A percentile compares a stretch with the other conserved stretches of the same genome.
phyloP scores from a whole-genome alignment of 2,888 invertebrate genomes.

The Acronicta aceris region DNA sequence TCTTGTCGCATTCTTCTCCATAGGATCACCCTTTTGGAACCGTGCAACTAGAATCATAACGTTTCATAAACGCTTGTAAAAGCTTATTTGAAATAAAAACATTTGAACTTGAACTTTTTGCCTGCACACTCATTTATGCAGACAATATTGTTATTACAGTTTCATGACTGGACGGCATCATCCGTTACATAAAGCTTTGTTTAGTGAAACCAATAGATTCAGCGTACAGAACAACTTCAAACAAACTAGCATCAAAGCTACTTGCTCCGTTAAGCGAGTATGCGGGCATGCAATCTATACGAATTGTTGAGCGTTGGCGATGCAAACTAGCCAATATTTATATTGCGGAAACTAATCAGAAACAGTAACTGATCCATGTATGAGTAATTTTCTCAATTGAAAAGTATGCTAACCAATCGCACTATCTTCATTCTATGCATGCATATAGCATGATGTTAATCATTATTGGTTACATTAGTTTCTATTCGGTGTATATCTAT shows the following conservation, averaged over 20 bases:
- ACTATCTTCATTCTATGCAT: too few relatives aligned
- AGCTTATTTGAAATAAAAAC: too few relatives aligned
- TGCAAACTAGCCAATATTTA: constrained; percentile 64
- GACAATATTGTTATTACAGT: too few relatives aligned
- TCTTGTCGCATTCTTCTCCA: too few relatives aligned
- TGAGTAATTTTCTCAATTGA: constrained; percentile 59
- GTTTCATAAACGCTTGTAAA: too few relatives aligned
- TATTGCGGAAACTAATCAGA: constrained; percentile 64
- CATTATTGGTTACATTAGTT: constrained; percentile 50
- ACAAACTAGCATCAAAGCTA: constrained; percentile 47
- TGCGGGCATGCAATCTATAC: constrained; percentile 56
- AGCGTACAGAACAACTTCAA: constrained; percentile 28
- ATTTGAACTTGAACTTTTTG: too few relatives aligned
- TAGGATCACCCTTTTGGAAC: too few relatives aligned
- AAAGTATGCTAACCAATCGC: constrained; percentile 15
- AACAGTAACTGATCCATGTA: constrained; percentile 56
- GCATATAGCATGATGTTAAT: constrained; percentile 52
- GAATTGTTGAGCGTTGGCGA: constrained; percentile 36
- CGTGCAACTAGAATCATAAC: too few relatives aligned
- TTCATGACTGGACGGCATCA: too few relatives aligned
- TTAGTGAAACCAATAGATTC: neutral
- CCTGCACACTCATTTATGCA: too few relatives aligned
- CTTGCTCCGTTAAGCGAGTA: constrained; percentile 45
- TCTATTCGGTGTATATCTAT: constrained; percentile 24
- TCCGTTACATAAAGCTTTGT: neutral